Base-by-base conservation (phyloP, 2,113 vertebrate genomes). In the Brienomyrus brachyistius region DNA sequence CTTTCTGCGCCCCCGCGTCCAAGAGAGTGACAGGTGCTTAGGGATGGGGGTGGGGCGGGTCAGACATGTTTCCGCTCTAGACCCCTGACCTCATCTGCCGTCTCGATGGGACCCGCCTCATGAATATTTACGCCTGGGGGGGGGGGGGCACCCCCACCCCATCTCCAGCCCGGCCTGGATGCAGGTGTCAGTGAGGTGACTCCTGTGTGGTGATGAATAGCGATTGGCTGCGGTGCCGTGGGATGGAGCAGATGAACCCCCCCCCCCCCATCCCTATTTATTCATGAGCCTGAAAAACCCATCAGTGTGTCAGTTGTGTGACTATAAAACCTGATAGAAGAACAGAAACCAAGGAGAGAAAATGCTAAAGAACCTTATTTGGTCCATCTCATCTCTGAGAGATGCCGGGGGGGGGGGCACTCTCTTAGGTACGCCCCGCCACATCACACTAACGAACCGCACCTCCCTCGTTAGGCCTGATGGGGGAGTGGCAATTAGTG, bases 1-100 rank as follows among this genome's bases (percentile, higher is more conserved):
- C 48, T 59, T 90, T 89, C 87, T 56, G 62, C 91, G n/a, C 82
- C 56, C 83, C 56, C 83, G 91, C 88, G 87, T 92, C 80, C 88
- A 89, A 4, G 62, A 93, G 95, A 95, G 92, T 96, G 95, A 95
- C 94, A 94, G 92, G 91, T 93, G 90, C 87, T 80, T 80, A 93
- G 93, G 94, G 94, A 95, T 95, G 94, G 92, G 93, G 92, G 93
- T 93, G 94, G 94, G 95, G 95, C 94, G 93, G 95, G 93, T 91
- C 88, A 91, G 92, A 90, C 91, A 92, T 91, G 94, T 93, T 96
- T 95, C 52, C 88, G 6, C 66, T 11, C 62, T n/a, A 11, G 23
- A 15, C 62, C 59, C 48, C 62, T 6, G 52, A n/a, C 82, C 66
- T 45, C 51, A 19, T 56, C 52, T 56, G 51, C 51, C 21, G 17